phyloP scores from a whole-genome alignment of 2,888 invertebrate species.

The Pristionchus mayeri region DNA sequence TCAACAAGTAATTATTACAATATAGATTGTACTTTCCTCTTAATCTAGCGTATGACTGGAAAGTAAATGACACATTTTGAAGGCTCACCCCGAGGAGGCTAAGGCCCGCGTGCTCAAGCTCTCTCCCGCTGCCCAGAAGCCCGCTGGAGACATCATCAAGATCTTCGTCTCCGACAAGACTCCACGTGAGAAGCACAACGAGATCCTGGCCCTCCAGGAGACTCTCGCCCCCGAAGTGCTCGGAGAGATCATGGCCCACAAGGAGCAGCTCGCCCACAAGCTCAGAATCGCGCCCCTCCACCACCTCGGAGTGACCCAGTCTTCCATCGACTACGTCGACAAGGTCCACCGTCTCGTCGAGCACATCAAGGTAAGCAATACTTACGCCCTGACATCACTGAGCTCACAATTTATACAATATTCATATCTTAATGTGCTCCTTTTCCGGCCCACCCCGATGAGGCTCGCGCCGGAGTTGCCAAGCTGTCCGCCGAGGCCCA shows the following conservation, averaged over 20 bases:
- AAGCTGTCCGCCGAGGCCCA: not conserved
- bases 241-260: constrained; percentile 35
- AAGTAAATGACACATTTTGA: too few species aligned
- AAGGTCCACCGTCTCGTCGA: not conserved
- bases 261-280: constrained; percentile 23
- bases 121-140: constrained; percentile 21
- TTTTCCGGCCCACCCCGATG: not conserved
- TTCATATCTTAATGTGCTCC: not conserved
- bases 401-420: not conserved
- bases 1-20: too few species aligned
- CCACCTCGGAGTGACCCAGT: not conserved
- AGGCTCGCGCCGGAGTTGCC: constrained; percentile 2
- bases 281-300: constrained; percentile 11
- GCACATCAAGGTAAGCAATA: not conserved
- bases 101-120: not conserved
- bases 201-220: not conserved
- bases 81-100: constrained; percentile 34
- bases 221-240: constrained; percentile 23
- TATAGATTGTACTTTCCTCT: too few species aligned
- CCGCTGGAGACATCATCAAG: constrained; percentile 6
- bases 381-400: not conserved
- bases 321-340: not conserved
- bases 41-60: too few species aligned
- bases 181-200: not conserved
- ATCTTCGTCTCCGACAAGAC: constrained; percentile 29